Evolutionary conservation across 2,888 invertebrate species (phyloP).

Genomic region (Tinea semifulvella): DNA sequence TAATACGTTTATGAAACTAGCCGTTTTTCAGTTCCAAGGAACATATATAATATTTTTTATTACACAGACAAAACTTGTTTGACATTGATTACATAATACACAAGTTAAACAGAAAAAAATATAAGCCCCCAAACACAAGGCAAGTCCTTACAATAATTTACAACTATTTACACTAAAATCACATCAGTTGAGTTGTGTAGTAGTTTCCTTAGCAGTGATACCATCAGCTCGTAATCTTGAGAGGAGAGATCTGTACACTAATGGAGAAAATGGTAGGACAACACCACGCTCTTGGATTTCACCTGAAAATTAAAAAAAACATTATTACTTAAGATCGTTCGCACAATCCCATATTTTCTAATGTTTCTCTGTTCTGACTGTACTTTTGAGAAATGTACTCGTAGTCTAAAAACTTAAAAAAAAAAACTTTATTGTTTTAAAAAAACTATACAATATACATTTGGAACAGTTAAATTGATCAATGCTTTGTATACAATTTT

Average conservation of each 20-base stretch:
- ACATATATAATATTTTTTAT: no score
- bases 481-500: no score
- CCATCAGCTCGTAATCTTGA: conserved; percentile 88
- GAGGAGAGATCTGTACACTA: conserved; percentile 93
- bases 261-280: conserved; percentile 88
- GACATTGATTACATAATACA: no score
- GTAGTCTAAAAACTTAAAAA: no score
- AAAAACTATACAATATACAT: no score
- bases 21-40: no score
- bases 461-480: no score
- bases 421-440: no score
- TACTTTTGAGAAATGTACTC: neutral
- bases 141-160: neutral
- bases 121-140: neutral
- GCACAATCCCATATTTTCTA: neutral
- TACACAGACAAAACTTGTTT: no score
- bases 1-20: no score
- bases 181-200: conserved; percentile 29
- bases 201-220: conserved; percentile 60
- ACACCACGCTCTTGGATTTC: conserved; percentile 97
- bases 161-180: neutral
- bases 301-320: conserved; percentile 59
- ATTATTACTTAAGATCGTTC: neutral
- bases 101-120: no score
- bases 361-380: neutral